These are phyloP conservation scores for Nemotelus nigrinus DNA, from an alignment of 2,888 invertebrate species.

Conservation along the genomic window DNA sequence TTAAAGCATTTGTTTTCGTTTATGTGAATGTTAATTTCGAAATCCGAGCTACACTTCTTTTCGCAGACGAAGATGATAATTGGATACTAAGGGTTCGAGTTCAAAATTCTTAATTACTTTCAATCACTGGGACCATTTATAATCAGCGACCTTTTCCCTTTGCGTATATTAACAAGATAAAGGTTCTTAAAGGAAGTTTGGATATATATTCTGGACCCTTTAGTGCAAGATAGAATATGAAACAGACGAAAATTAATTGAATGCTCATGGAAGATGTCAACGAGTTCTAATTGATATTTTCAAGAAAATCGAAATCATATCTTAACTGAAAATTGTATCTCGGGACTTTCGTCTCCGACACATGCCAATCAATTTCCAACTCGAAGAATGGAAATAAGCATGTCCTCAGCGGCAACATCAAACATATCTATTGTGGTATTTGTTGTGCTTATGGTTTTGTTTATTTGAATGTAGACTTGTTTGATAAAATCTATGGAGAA, in stretches of 20 bases:
- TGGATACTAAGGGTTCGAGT: slow-evolving; percentile 19
- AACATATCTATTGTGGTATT: too few relatives aligned
- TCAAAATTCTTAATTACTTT: slow-evolving; percentile 48
- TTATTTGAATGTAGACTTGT: too few relatives aligned
- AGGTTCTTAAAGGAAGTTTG: too few relatives aligned
- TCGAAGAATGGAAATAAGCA: not conserved
- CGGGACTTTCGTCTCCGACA: slow-evolving; percentile 2
- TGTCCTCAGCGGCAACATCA: too few relatives aligned
- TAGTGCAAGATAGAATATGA: too few relatives aligned
- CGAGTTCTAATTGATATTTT: not conserved
- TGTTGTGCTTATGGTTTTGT: too few relatives aligned
- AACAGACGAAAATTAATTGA: slow-evolving; percentile 32
- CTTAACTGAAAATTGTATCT: not conserved
- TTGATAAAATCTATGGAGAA: too few relatives aligned
- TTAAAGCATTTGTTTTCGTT: not conserved
- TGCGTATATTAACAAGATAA: not conserved
- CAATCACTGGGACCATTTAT: slow-evolving; percentile 50
- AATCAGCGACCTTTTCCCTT: slow-evolving; percentile 35
- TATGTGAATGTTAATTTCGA: not conserved
- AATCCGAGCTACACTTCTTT: not conserved
- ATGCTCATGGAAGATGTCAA: slow-evolving; percentile 19
- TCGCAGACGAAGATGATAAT: slow-evolving; percentile 11
- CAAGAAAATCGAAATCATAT: slow-evolving; percentile 1
- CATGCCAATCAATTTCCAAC: slow-evolving; percentile 28
- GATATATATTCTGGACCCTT: too few relatives aligned